These are phyloP conservation scores for Austrofundulus limnaeus DNA, from an alignment of 2,113 vertebrate genomes.

Conservation along the genomic window DNA sequence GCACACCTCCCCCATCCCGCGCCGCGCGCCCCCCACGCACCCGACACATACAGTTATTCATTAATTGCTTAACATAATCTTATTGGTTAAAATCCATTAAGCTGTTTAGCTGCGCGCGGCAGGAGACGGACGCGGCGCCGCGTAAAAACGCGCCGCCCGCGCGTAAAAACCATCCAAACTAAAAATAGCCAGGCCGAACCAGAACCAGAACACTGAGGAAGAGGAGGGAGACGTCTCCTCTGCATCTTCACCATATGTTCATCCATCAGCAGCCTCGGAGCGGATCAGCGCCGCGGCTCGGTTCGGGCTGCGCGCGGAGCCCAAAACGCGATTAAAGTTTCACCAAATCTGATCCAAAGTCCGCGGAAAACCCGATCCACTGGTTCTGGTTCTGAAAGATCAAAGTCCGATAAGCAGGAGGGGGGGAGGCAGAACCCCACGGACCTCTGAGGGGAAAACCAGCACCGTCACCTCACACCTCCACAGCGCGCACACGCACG, in stretches of 20 bases:
- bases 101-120: slow-evolving; percentile 42
- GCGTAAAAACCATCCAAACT: slow-evolving; percentile 52
- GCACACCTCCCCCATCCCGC: neutral
- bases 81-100: slow-evolving; percentile 59
- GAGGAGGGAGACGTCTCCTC: too few species aligned
- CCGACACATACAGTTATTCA: slow-evolving; percentile 37
- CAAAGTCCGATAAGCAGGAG: neutral
- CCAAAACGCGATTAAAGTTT: slow-evolving; percentile 52
- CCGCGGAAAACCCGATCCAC: too few species aligned
- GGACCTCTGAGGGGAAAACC: slow-evolving; percentile 38
- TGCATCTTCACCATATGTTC: slow-evolving; percentile 20
- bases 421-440: neutral
- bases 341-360: slow-evolving; percentile 39
- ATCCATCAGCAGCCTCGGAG: slow-evolving; percentile 16
- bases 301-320: slow-evolving; percentile 3
- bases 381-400: too few species aligned
- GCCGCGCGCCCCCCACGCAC: neutral
- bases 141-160: slow-evolving; percentile 50
- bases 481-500: slow-evolving; percentile 32
- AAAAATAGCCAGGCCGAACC: slow-evolving; percentile 50
- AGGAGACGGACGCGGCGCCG: slow-evolving; percentile 14
- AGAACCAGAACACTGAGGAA: too few species aligned
- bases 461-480: slow-evolving; percentile 62
- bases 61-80: slow-evolving; percentile 63
- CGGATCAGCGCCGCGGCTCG: slow-evolving; percentile 13